These are phyloP conservation scores for Timema cristinae DNA, from an alignment of 2,888 invertebrate genomes.

Conservation along the genomic window DNA sequence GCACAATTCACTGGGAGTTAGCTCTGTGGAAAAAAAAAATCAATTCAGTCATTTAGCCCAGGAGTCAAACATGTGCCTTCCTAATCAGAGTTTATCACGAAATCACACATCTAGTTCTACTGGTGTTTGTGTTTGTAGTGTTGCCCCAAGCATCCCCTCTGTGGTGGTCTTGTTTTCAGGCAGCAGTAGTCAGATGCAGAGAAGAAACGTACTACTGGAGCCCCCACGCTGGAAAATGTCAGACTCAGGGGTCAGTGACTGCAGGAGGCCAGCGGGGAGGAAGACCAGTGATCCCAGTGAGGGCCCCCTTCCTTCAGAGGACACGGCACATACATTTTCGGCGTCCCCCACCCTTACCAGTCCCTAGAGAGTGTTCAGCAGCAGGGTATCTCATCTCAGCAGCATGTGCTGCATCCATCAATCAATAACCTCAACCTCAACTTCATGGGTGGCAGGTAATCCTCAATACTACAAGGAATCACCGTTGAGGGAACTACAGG, in stretches of 20 bases:
- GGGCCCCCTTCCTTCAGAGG: neutral
- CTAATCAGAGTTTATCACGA: too few relatives aligned
- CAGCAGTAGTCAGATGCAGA: neutral
- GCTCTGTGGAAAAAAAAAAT: too few relatives aligned
- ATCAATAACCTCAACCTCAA: slow-evolving; percentile 45
- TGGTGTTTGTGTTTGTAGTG: neutral
- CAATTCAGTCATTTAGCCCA: too few relatives aligned
- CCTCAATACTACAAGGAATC: neutral
- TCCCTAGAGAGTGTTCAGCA: slow-evolving; percentile 38
- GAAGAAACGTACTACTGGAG: neutral
- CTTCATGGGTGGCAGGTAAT: slow-evolving; percentile 16
- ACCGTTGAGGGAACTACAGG: too few relatives aligned
- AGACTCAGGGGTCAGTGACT: neutral
- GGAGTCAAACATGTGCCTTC: too few relatives aligned
- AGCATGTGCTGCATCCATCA: slow-evolving; percentile 41
- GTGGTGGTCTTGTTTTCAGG: neutral
- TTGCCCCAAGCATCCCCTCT: neutral
- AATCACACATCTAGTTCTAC: too few relatives aligned
- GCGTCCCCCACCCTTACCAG: slow-evolving; percentile 43
- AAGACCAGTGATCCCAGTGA: neutral
- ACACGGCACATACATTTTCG: slow-evolving; percentile 27
- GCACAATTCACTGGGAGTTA: too few relatives aligned
- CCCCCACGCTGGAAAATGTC: neutral
- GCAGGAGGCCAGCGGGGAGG: slow-evolving; percentile 1
- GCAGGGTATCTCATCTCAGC: slow-evolving; percentile 31